These are phyloP conservation scores for Aselliscus stoliczkanus DNA, from an alignment of 2,797 vertebrate genomes.

Conservation along the genomic window DNA sequence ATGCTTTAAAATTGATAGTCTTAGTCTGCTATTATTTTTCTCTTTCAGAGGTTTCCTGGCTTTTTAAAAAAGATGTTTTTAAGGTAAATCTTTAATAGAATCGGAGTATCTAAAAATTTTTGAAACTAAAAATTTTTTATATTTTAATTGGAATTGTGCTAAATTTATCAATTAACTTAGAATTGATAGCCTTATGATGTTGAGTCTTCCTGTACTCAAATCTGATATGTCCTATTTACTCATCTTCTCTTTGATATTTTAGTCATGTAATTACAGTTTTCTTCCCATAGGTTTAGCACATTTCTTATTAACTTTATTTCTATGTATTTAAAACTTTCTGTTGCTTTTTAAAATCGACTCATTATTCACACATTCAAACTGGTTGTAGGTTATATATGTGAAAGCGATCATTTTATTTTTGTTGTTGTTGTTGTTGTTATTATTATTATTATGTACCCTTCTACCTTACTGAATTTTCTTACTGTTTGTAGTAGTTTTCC, in stretches of 20 bases:
- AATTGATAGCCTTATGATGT: neutral
- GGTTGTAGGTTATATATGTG: neutral
- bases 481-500: neutral
- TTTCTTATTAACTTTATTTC: neutral
- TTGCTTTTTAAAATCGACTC: neutral
- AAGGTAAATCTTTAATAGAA: neutral
- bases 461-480: neutral
- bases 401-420: neutral
- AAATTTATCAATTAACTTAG: neutral
- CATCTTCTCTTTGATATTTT: neutral
- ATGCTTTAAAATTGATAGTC: neutral
- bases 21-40: neutral
- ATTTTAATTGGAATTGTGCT: neutral
- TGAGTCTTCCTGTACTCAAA: neutral
- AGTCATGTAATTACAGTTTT: neutral
- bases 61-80: neutral
- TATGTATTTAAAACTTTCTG: neutral
- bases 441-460: neutral
- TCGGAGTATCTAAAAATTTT: neutral
- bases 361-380: neutral
- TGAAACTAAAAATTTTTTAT: neutral
- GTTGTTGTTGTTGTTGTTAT: too few relatives aligned
- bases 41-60: neutral
- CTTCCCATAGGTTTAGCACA: neutral
- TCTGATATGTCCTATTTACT: neutral